Evolutionary conservation across 2,797 vertebrate genomes (phyloP), one percentile per base, ranked within the genome.

Genomic region (Acipenser ruthenus): DNA sequence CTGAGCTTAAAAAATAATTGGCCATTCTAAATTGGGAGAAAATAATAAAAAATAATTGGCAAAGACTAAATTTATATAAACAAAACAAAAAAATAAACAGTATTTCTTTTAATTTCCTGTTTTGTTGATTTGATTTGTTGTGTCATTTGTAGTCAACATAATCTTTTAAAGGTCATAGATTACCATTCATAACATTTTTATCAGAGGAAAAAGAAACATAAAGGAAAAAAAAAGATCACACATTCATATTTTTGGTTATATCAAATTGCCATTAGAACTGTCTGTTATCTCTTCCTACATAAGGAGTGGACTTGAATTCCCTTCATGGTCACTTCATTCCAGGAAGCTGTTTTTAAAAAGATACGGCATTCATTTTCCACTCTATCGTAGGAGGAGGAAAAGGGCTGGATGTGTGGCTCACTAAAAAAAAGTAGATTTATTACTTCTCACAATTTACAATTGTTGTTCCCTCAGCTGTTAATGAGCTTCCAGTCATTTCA

Each of bases 261-360:
- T 37, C 37, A 37, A 4, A 37, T 37, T 37, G 37, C 37, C 37
- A 5, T 37, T 37, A 37, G 37, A 37, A 37, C 37, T 37, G 9
- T 55, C n/a, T 55, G n/a, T 55, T 55, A 55, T 55, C 53, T 55
- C n/a, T 55, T 55, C 53, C 53, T 55, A 55, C 53, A 55, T n/a
- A 10, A 4, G 10, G 4, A 55, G 7, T n/a, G 9, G 53, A 7
- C 9, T 55, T 9, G 52, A 55, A n/a, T 55, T 55, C n/a, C 53
- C 53, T 55, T 55, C 53, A 55, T 55, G 53, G 3, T 6, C 10
- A 10, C 53, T 55, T 10, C n/a, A 10, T n/a, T 10, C n/a, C 53
- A 55, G 53, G 53, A 55, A 55, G 53, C 53, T 55, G 53, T 55
- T 55, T 10, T 55, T 55, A 55, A 55, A 55, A 55, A 55, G 7